phyloP scores from a whole-genome alignment of 1,140 invertebrate genomes.

The Bombyx mandarina region DNA sequence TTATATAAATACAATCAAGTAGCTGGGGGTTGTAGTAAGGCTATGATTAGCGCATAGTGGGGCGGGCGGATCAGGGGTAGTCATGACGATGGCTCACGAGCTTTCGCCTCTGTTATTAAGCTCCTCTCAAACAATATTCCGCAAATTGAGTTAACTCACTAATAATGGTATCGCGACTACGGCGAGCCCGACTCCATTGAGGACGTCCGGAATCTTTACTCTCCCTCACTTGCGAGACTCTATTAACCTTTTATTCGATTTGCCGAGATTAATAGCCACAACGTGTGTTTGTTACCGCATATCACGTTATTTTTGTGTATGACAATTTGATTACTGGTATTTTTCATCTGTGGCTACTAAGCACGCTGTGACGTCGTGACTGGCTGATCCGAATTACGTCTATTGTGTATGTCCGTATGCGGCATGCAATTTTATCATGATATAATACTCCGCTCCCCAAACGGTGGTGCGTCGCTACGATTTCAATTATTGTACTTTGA shows the following conservation, averaged over 20 bases:
- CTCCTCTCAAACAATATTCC: conserved; percentile 67
- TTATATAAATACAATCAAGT: too few species aligned
- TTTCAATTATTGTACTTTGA: conserved; percentile 64
- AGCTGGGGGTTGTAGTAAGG: conserved; percentile 5
- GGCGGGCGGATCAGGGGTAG: conserved; percentile 46
- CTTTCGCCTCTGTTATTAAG: conserved; percentile 64
- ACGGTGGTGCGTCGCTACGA: conserved; percentile 32
- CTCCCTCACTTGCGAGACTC: conserved; percentile 29
- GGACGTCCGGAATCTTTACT: conserved; percentile 47
- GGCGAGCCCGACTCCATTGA: conserved; percentile 45
- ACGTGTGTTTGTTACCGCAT: conserved; percentile 30
- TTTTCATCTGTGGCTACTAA: not conserved
- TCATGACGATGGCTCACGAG: conserved; percentile 48
- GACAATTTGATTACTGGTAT: conserved; percentile 1
- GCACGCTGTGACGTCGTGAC: not conserved
- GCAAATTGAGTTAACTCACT: conserved; percentile 70
- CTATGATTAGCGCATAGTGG: conserved; percentile 10
- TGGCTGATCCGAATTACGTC: not conserved
- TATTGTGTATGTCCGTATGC: not conserved
- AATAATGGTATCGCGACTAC: conserved; percentile 62
- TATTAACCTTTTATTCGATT: conserved; percentile 64
- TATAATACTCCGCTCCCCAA: conserved; percentile 19
- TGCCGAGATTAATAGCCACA: conserved; percentile 54
- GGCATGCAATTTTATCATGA: not conserved
- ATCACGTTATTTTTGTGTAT: conserved; percentile 1